Conservation (phyloP, 1,140 invertebrate genomes). For the Aphelenchoides avenae region DNA sequence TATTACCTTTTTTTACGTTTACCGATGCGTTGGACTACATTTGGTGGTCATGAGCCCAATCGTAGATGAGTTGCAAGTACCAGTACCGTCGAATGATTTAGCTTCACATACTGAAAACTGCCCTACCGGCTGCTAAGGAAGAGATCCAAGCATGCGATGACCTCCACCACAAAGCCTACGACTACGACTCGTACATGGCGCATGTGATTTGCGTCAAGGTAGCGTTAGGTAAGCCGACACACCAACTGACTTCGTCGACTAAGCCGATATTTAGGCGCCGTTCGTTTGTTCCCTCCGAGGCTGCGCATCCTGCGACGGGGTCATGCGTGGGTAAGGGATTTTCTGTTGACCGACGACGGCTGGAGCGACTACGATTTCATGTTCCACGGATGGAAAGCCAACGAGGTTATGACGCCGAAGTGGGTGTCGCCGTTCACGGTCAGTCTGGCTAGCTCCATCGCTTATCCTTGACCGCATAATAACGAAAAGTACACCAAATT, state of each 20-base stretch:
- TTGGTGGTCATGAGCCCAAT: too few species aligned
- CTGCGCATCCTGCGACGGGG: conserved; percentile 8
- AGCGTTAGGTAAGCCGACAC: conserved; percentile 28
- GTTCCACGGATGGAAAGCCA: too few species aligned
- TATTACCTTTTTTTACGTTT: too few species aligned
- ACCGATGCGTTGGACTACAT: too few species aligned
- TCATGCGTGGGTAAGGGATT: conserved; percentile 22
- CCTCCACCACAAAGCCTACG: conserved; percentile 43
- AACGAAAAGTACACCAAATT: too few species aligned
- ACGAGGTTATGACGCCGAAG: neutral
- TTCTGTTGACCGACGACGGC: too few species aligned
- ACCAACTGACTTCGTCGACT: too few species aligned
- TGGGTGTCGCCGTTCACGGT: neutral
- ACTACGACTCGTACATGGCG: conserved; percentile 50
- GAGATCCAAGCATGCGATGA: conserved; percentile 38
- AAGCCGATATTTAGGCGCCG: too few species aligned
- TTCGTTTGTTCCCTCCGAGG: neutral
- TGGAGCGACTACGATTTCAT: too few species aligned
- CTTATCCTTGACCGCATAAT: too few species aligned
- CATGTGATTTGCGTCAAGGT: conserved; percentile 48
- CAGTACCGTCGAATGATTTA: too few species aligned
- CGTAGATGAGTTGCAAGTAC: conserved; percentile 36
- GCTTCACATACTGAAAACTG: conserved; percentile 42
- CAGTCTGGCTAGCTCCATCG: neutral
- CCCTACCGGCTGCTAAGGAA: conserved; percentile 43